Conservation (phyloP, 2,888 invertebrate species). For the Dorcus hopei region DNA sequence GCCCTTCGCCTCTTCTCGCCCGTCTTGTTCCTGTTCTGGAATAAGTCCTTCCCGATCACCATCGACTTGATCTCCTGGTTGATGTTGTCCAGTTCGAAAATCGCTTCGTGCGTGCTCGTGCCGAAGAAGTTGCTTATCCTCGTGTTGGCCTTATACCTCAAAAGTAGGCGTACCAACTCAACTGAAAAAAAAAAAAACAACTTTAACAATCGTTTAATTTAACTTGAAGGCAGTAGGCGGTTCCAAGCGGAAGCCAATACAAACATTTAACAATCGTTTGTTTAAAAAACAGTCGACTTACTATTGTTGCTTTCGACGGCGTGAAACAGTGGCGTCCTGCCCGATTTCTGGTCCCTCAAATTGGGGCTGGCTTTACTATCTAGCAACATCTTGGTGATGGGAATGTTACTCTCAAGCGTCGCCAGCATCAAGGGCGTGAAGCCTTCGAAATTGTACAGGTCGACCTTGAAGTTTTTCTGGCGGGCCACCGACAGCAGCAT, state of each 20-base stretch:
- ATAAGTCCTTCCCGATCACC: conserved; percentile 14
- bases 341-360: conserved; percentile 42
- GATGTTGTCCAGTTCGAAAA: conserved; percentile 41
- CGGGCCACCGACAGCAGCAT: conserved; percentile 7
- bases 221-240: too few relatives aligned
- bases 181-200: conserved; percentile 34
- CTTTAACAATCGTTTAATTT: too few relatives aligned
- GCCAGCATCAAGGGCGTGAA: conserved; percentile 50
- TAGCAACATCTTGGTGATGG: conserved; percentile 37
- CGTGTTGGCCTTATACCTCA: conserved; percentile 45
- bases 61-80: conserved; percentile 46
- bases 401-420: conserved; percentile 38
- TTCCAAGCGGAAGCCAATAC: too few relatives aligned
- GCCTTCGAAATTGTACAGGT: conserved; percentile 47
- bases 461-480: conserved; percentile 35
- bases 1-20: conserved; percentile 2
- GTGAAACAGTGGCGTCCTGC: conserved; percentile 48
- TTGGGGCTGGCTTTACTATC: conserved; percentile 35
- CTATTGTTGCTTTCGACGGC: conserved; percentile 43
- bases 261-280: too few relatives aligned
- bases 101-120: conserved; percentile 38
- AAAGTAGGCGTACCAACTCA: conserved; percentile 42
- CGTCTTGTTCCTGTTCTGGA: not conserved
- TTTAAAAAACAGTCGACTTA: conserved; percentile 31
- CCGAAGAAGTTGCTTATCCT: conserved; percentile 43